phyloP scores from a whole-genome alignment of 1,140 invertebrate genomes.

The Delia radicum region DNA sequence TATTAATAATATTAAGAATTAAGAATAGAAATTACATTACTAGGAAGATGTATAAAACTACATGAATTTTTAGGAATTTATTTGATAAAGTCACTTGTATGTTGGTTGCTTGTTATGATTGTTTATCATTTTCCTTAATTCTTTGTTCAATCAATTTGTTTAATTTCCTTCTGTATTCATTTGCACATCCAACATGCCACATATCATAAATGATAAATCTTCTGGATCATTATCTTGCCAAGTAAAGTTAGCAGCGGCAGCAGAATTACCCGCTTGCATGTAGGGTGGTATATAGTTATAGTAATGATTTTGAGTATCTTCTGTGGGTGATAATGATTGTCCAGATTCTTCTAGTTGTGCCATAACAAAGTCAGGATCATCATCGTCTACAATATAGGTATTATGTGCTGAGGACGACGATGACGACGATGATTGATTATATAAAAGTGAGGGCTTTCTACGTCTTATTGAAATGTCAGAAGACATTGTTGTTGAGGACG shows the following conservation, averaged over 20 bases:
- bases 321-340: background rate
- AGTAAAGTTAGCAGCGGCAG: background rate
- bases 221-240: conserved; percentile 14
- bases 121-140: background rate
- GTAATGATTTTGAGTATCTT: background rate
- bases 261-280: background rate
- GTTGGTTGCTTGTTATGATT: background rate
- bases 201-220: conserved; percentile 31
- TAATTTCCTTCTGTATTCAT: background rate
- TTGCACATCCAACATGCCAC: conserved; percentile 27
- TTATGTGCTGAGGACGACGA: background rate
- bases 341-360: background rate
- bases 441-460: background rate
- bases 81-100: background rate
- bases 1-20: too few species aligned
- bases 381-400: background rate
- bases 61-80: background rate
- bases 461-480: too few species aligned
- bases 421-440: background rate
- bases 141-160: background rate
- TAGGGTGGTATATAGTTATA: conserved; percentile 12
- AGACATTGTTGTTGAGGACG: background rate
- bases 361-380: background rate
- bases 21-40: background rate
- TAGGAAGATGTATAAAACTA: background rate